Base-by-base conservation (phyloP, 2,797 vertebrate species). In the Mormyrus proboscirostris region DNA sequence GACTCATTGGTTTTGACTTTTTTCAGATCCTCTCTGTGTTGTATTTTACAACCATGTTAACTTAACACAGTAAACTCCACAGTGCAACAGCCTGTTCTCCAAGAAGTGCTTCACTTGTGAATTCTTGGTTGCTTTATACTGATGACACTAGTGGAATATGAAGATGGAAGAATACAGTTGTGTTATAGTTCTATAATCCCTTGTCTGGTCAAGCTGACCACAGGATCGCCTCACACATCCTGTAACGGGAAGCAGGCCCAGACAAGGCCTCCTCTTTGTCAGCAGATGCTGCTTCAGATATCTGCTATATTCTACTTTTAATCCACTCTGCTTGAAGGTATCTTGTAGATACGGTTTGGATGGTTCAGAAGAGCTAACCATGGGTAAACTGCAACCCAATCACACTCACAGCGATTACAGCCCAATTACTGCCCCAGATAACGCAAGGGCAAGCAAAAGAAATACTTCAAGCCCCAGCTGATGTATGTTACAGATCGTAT, bases 321-420 rank as follows among this genome's bases (percentile, higher is more conserved):
- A 86, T 89, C 88, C 84, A 82, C 88, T 57, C n/a, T 82, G 83
- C 84, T 91, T 41, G 87, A 90, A 90, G 93, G 92, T 91, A 93
- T 92, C 92, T 93, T 93, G 93, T 92, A 91, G 92, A 93, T 93
- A 88, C 91, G 91, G 91, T 91, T 90, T 90, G 91, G 69, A 84
- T 90, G 92, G 94, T 93, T 92, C 92, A 90, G 90, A 94, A 94
- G 94, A 94, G 92, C 91, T 94, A 92, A 95, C 94, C 94, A 92
- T 94, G 93, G 92, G 92, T 95, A 94, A 95, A 95, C 94, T 95
- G 94, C 94, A 95, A 94, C 92, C 92, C 92, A 93, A 95, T 94
- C 91, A 89, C 93, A 93, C 93, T 93, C 95, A 94, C 73, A 87
- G 94, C 94, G 94, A 95, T 94, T 94, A 94, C 91, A 90, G 53